Conservation (phyloP, 2,113 vertebrate genomes). For the Trinectes maculatus region DNA sequence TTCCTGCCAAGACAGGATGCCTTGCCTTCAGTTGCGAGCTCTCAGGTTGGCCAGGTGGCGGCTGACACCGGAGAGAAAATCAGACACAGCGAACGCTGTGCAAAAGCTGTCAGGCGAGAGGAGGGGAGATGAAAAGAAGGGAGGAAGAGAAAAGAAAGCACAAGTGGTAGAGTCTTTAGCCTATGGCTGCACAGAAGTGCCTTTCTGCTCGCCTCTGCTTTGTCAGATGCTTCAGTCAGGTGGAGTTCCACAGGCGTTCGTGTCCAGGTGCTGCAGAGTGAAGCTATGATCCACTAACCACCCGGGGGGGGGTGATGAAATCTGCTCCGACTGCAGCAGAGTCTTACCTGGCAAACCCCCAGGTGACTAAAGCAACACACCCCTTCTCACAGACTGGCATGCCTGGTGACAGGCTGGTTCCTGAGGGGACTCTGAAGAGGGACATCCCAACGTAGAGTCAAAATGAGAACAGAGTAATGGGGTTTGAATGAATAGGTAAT, state of each 20-base stretch:
- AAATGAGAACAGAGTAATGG: constrained; percentile 6
- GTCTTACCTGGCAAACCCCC: constrained; percentile 51
- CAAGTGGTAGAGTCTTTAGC: constrained; percentile 22
- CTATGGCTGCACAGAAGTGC: constrained; percentile 21
- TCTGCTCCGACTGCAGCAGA: constrained; percentile 56
- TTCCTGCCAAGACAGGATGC: constrained; percentile 58
- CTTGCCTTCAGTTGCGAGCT: constrained; percentile 35
- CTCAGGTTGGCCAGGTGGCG: constrained; percentile 66
- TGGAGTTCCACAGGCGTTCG: constrained; percentile 17
- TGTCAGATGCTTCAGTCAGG: constrained; percentile 41
- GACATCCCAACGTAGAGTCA: constrained; percentile 6
- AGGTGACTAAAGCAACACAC: constrained; percentile 52
- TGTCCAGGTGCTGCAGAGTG: constrained; percentile 39
- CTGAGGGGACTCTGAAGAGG: constrained; percentile 21
- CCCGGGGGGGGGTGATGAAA: constrained; percentile 58
- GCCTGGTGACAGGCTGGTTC: constrained; percentile 40
- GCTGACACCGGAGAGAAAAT: constrained; percentile 61
- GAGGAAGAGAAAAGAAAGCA: constrained; percentile 21
- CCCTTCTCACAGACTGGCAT: constrained; percentile 45
- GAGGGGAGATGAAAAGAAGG: constrained; percentile 32
- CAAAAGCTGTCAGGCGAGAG: constrained; percentile 37
- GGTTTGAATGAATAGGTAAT: constrained; percentile 1
- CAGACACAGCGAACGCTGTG: constrained; percentile 9
- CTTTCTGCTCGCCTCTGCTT: constrained; percentile 40
- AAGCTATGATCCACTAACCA: constrained; percentile 46